Evolutionary conservation across 1,140 invertebrate genomes (phyloP).

Genomic region (Copidosoma floridanum): DNA sequence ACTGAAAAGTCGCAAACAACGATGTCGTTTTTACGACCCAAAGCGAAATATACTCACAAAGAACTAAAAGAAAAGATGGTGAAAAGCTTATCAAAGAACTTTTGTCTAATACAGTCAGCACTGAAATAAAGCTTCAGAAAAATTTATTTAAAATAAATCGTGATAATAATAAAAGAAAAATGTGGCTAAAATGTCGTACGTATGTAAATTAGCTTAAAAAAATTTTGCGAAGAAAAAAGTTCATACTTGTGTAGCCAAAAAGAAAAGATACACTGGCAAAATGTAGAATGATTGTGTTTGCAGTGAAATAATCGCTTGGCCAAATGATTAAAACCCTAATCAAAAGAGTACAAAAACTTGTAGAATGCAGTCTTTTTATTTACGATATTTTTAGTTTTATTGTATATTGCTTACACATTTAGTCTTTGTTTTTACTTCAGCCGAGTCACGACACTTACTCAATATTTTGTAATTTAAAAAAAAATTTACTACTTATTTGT

Average conservation of each 20-base stretch:
- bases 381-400: slow-evolving; percentile 41
- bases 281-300: slow-evolving; percentile 12
- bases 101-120: slow-evolving; percentile 21
- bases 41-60: slow-evolving; percentile 21
- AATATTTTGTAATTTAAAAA: slow-evolving; percentile 2
- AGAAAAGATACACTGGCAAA: too few relatives aligned
- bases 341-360: slow-evolving; percentile 56
- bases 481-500: neutral
- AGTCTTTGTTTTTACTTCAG: slow-evolving; percentile 34
- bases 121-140: slow-evolving; percentile 7
- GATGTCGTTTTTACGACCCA: slow-evolving; percentile 11
- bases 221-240: slow-evolving; percentile 8
- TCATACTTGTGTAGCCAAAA: slow-evolving; percentile 5
- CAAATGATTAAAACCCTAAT: slow-evolving; percentile 49
- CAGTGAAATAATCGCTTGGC: slow-evolving; percentile 40
- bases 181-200: neutral
- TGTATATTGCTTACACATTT: slow-evolving; percentile 33
- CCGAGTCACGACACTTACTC: slow-evolving; percentile 13
- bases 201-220: slow-evolving; percentile 1
- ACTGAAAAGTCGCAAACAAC: slow-evolving; percentile 22
- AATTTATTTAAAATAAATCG: slow-evolving; percentile 9
- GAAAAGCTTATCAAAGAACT: slow-evolving; percentile 13
- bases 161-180: neutral
- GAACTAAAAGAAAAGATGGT: too few relatives aligned
- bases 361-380: slow-evolving; percentile 42